Evolutionary conservation across 2,888 invertebrate genomes (phyloP), one percentile per base, ranked within the genome.

Genomic region (Tenthredo distinguenda): DNA sequence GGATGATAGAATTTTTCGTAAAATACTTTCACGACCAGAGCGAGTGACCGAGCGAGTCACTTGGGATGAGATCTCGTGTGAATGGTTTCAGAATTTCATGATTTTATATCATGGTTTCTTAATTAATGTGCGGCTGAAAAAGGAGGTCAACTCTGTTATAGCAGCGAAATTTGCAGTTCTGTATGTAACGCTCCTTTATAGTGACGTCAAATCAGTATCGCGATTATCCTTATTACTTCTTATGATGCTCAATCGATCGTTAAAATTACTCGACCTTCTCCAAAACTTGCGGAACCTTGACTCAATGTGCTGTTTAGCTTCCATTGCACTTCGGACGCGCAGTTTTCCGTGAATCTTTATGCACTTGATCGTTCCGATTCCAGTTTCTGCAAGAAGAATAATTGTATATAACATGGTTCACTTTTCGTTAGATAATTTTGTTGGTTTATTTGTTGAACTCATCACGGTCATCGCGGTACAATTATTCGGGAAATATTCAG

Each of bases 141-240:
- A 74, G 12, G 74, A 43, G 74, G 74, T 74, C 74, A 74, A 43
- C 43, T 47, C 10, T 4, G 43, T 43, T 74, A 43, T 74, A 74
- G 72, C 21, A 72, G 40, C 0, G 2, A 43, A 74, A 43, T 74
- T 21, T 43, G 26, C 74, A 74, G 74, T 74, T 26, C 43, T 68
- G 68, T 21, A 74, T 47, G 43, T 74, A 74, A 74, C 74, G 43
- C 74, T 26, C 21, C 43, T 34, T 2, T 10, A 37, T 40, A 34
- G 43, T 43, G 74, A 47, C 3, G 21, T 26, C 2, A 43, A 74
- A 74, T 74, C 43, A 10, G n/a, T 43, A 21, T 74, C 5, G 12
- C 43, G 43, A 43, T 72, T 9, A 40, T 43, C n/a, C n/a, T 43
- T n/a, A 21, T 7, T 43, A n/a, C n/a, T 21, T 72, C 43, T 0